These are phyloP conservation scores for Megamerina dolium DNA, from an alignment of 2,888 invertebrate genomes.

Conservation along the genomic window DNA sequence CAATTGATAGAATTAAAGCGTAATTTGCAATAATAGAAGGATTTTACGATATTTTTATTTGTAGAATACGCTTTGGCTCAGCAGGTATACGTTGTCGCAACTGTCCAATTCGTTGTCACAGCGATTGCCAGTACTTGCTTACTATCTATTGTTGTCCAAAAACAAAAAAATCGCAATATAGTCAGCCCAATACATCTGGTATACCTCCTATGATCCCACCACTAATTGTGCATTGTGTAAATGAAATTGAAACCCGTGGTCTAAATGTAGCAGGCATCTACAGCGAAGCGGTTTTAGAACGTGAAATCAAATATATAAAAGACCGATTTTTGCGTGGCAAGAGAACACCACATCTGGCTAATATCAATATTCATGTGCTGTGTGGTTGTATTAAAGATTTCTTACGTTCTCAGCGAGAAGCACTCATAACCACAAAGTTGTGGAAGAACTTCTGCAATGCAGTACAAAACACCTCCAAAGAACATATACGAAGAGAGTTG, in stretches of 20 bases:
- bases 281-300: slow-evolving; percentile 82
- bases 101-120: slow-evolving; percentile 78
- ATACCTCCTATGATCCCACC: slow-evolving; percentile 91
- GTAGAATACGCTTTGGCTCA: slow-evolving; percentile 79
- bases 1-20: slow-evolving; percentile 8
- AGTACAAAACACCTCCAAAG: slow-evolving; percentile 54
- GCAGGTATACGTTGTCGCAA: slow-evolving; percentile 76
- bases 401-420: slow-evolving; percentile 80
- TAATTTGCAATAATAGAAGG: not conserved
- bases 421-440: slow-evolving; percentile 73
- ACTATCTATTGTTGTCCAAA: slow-evolving; percentile 82
- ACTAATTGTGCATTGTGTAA: slow-evolving; percentile 87
- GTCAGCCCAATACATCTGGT: slow-evolving; percentile 81
- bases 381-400: slow-evolving; percentile 95
- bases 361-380: slow-evolving; percentile 77
- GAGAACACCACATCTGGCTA: slow-evolving; percentile 71
- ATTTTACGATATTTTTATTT: slow-evolving; percentile 15
- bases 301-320: slow-evolving; percentile 78
- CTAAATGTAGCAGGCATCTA: slow-evolving; percentile 85
- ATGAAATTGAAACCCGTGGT: slow-evolving; percentile 88
- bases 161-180: slow-evolving; percentile 67
- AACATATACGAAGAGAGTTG: slow-evolving; percentile 52
- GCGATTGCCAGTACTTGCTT: slow-evolving; percentile 74
- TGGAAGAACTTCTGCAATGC: slow-evolving; percentile 63
- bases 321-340: slow-evolving; percentile 83